phyloP scores from a whole-genome alignment of 2,797 vertebrate genomes.

The Thalassophryne amazonica region DNA sequence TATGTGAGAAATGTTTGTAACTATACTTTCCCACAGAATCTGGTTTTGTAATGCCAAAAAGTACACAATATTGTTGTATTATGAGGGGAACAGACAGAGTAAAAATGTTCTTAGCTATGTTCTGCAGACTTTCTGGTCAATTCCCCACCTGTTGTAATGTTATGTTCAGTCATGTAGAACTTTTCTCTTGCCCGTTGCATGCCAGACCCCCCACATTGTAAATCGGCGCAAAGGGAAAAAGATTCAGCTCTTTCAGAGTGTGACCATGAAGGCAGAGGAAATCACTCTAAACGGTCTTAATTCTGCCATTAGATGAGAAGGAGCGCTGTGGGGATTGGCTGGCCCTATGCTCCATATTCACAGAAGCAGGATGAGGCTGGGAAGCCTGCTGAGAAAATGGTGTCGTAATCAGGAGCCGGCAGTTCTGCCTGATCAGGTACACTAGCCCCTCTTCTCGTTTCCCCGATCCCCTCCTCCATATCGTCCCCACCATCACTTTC shows the following conservation, averaged over 20 bases:
- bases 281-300: slow-evolving; percentile 99
- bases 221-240: slow-evolving; percentile 66
- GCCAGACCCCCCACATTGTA: slow-evolving; percentile 80
- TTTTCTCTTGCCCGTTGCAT: slow-evolving; percentile 71
- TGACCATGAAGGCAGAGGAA: slow-evolving; percentile 84
- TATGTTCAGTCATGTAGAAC: slow-evolving; percentile 78
- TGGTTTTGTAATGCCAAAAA: neutral
- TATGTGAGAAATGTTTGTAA: neutral
- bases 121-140: slow-evolving; percentile 41
- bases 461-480: slow-evolving; percentile 60
- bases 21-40: neutral
- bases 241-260: slow-evolving; percentile 73
- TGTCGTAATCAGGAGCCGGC: slow-evolving; percentile 97
- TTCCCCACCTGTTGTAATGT: slow-evolving; percentile 77
- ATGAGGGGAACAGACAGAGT: slow-evolving; percentile 12
- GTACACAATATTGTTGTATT: slow-evolving; percentile 12
- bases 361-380: slow-evolving; percentile 94
- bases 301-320: slow-evolving; percentile 96
- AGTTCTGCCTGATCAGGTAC: slow-evolving; percentile 96
- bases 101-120: slow-evolving; percentile 37
- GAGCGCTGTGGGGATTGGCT: slow-evolving; percentile 88
- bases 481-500: slow-evolving; percentile 52
- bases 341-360: slow-evolving; percentile 94
- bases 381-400: slow-evolving; percentile 98
- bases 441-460: slow-evolving; percentile 76